Percentiles rank a stretch among this genome's conserved stretches.
Evolutionary conservation across 2,888 invertebrate genomes (phyloP).

Genomic region (Caenorhabditis auriculariae): DNA sequence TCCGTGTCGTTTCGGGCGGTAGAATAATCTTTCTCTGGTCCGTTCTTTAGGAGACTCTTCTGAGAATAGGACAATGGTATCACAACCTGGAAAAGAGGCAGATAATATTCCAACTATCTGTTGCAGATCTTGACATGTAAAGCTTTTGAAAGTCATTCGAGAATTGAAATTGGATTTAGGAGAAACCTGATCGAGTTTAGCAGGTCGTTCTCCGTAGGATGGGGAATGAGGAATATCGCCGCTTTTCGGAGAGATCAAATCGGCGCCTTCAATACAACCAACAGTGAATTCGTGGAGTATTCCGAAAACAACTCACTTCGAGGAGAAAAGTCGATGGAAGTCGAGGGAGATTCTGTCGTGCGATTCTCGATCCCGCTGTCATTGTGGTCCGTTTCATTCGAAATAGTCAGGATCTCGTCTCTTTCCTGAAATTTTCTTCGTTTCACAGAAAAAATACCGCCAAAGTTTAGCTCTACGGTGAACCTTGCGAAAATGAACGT

Average conservation of each 20-base stretch:
- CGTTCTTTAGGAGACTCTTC: too few species aligned
- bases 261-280: conserved; percentile 5
- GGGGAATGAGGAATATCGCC: conserved; percentile 5
- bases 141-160: too few species aligned
- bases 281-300: not conserved
- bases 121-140: too few species aligned
- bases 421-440: conserved; percentile 30
- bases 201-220: conserved; percentile 1
- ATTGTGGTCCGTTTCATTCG: too few species aligned
- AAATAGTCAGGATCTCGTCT: conserved; percentile 33
- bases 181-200: conserved; percentile 8
- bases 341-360: conserved; percentile 36
- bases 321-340: conserved; percentile 39
- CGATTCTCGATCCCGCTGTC: conserved; percentile 41
- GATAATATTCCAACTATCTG: too few species aligned
- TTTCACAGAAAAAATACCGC: not conserved
- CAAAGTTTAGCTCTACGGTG: too few species aligned
- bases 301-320: conserved; percentile 27
- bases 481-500: too few species aligned
- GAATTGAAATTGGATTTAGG: too few species aligned
- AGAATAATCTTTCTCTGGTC: too few species aligned
- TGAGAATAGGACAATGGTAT: too few species aligned
- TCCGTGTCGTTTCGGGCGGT: too few species aligned
- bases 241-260: conserved; percentile 12
- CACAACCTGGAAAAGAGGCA: too few species aligned